Base-by-base conservation (phyloP, 2,113 vertebrate species). In the Uria aalge region DNA sequence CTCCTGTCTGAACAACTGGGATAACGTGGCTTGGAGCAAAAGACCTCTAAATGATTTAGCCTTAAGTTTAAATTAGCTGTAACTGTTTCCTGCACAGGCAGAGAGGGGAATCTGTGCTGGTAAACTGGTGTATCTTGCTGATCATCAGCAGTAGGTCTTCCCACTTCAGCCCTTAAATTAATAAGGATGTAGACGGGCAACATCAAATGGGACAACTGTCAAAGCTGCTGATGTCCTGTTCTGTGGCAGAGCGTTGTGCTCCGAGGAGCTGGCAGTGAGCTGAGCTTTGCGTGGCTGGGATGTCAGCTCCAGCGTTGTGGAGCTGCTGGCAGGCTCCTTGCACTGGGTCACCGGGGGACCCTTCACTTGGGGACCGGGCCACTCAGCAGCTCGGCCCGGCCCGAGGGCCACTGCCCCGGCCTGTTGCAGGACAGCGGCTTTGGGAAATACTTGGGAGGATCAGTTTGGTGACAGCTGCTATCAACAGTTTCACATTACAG, bases 151-250 rank as follows among this genome's bases (percentile, higher is more conserved):
- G 45, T 4, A 3, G 2, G 1, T 32, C 27, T 52, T 84, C 48
- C 12, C 24, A 0, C 10, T 66, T 20, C 40, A 71, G 20, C 43
- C 32, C 52, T 18, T 26, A 11, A 32, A 9, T 4, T 7, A 18
- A 1, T 24, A 6, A 27, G 19, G 23, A 29, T 1, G 22, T 20
- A 43, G 56, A 16, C 0, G 3, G 68, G 18, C 2, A 4, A 1
- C 22, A 16, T 26, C 17, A 16, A 8, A 15, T 0, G 38, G 67
- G 47, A 29, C 20, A 15, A 2, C 20, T 11, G 1, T 4, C 14
- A 22, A 5, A 62, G 68, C 38, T 30, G 2, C 5, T 5, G 18
- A 2, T 38, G 56, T 8, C 47, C 41, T 0, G 4, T 11, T 41
- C 17, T 15, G 15, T 8, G 8, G 32, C 20, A 11, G 11, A 69